These are phyloP conservation scores for Drosophila lutescens DNA, from an alignment of 2,888 invertebrate species.

Conservation along the genomic window DNA sequence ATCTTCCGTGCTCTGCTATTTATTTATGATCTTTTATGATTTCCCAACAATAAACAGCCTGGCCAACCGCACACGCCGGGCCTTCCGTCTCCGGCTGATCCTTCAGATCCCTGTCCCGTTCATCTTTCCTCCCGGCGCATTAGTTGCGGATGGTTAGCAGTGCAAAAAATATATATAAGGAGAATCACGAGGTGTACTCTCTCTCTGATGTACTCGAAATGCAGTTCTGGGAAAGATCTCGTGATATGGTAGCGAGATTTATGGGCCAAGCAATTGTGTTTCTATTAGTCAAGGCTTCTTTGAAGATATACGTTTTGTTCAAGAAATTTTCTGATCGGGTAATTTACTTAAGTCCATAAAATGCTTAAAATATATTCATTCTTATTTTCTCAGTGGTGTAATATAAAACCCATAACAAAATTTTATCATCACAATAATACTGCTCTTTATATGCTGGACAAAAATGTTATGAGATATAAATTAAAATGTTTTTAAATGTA, in stretches of 20 bases:
- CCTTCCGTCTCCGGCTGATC: constrained; percentile 13
- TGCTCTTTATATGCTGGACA: too few relatives aligned
- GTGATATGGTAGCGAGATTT: constrained; percentile 47
- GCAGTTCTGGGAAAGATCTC: constrained; percentile 24
- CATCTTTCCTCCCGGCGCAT: constrained; percentile 40
- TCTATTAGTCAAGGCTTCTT: constrained; percentile 10
- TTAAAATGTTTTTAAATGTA: too few relatives aligned
- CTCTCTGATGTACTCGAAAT: constrained; percentile 40
- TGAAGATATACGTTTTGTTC: neutral
- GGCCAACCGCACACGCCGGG: constrained; percentile 74
- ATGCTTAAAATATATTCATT: too few relatives aligned
- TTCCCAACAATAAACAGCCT: constrained; percentile 48
- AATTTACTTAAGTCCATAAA: neutral
- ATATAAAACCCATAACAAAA: too few relatives aligned
- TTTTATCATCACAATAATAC: too few relatives aligned
- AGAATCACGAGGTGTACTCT: constrained; percentile 32
- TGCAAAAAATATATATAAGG: constrained; percentile 42
- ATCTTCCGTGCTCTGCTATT: constrained; percentile 60
- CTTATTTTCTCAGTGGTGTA: too few relatives aligned
- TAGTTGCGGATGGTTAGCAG: constrained; percentile 66
- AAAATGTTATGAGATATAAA: neutral
- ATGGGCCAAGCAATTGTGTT: constrained; percentile 20
- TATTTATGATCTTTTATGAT: constrained; percentile 77
- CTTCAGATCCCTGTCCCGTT: constrained; percentile 11
- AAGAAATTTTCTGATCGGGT: neutral